Evolutionary conservation across 2,888 invertebrate genomes (phyloP).

Genomic region (Synergus gifuensis): DNA sequence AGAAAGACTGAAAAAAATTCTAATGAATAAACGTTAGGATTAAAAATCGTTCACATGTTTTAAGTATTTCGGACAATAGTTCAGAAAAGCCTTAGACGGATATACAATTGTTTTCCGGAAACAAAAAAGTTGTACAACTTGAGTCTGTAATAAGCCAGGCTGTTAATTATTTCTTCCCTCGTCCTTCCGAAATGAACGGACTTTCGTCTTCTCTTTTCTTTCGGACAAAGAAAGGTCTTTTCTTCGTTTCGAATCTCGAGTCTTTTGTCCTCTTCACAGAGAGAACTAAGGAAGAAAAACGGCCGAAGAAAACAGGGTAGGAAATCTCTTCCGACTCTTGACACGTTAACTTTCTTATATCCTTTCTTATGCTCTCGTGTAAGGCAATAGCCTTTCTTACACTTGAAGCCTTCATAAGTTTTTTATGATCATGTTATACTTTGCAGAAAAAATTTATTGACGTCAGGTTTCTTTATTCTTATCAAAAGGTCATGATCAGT

Average conservation of each 20-base stretch:
- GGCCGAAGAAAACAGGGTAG: not conserved
- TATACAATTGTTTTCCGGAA: not conserved
- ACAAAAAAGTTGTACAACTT: not conserved
- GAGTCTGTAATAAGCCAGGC: not conserved
- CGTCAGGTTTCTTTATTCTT: not conserved
- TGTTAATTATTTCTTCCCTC: slow-evolving; percentile 10
- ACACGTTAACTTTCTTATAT: slow-evolving; percentile 1
- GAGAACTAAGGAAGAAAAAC: slow-evolving; percentile 29
- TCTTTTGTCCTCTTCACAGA: slow-evolving; percentile 15
- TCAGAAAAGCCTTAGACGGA: not conserved
- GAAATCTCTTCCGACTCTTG: slow-evolving; percentile 8
- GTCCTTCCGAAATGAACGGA: not conserved
- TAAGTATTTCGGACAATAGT: no score
- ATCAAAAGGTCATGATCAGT: not conserved
- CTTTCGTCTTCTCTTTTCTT: not conserved
- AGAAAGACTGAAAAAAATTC: no score
- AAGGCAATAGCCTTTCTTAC: not conserved
- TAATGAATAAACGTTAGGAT: no score
- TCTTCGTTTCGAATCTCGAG: not conserved
- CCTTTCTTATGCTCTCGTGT: not conserved
- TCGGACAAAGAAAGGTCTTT: not conserved
- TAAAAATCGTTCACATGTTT: no score
- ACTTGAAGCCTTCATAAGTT: not conserved
- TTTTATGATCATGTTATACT: not conserved
- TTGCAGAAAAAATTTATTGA: not conserved